Conservation (phyloP, 2,797 vertebrate species). For the Alouatta caraya region DNA sequence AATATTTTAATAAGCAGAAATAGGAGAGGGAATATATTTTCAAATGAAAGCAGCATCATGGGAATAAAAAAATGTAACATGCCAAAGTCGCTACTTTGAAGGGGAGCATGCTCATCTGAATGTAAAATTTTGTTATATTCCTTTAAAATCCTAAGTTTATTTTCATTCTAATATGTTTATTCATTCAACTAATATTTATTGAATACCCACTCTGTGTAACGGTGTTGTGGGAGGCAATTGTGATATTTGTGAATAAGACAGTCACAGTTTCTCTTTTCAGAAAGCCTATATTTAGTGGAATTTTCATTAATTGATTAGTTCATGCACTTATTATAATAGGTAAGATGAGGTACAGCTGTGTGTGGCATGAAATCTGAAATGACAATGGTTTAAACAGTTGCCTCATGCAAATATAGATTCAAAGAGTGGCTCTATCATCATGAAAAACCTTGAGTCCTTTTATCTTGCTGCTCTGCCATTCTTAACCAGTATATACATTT, state of each 20-base stretch:
- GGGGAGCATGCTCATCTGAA: constrained; percentile 14
- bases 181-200: constrained; percentile 33
- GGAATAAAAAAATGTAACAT: constrained; percentile 48
- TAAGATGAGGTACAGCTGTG: neutral
- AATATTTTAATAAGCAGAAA: constrained; percentile 70
- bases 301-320: constrained; percentile 45
- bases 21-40: constrained; percentile 33
- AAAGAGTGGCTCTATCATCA: neutral
- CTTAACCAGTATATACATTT: neutral
- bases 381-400: neutral
- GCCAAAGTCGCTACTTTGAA: constrained; percentile 1
- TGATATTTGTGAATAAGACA: neutral
- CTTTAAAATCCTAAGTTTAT: constrained; percentile 15
- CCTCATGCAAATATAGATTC: neutral
- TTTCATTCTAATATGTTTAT: constrained; percentile 41
- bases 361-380: constrained; percentile 9
- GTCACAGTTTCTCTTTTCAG: neutral
- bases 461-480: neutral
- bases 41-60: neutral
- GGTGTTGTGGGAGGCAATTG: neutral
- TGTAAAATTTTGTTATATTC: constrained; percentile 37
- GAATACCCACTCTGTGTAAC: neutral
- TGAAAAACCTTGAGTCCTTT: neutral
- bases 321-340: neutral
- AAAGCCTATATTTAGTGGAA: neutral